Evolutionary conservation across 2,797 vertebrate species (phyloP).

Genomic region (Sebastes goodei): DNA sequence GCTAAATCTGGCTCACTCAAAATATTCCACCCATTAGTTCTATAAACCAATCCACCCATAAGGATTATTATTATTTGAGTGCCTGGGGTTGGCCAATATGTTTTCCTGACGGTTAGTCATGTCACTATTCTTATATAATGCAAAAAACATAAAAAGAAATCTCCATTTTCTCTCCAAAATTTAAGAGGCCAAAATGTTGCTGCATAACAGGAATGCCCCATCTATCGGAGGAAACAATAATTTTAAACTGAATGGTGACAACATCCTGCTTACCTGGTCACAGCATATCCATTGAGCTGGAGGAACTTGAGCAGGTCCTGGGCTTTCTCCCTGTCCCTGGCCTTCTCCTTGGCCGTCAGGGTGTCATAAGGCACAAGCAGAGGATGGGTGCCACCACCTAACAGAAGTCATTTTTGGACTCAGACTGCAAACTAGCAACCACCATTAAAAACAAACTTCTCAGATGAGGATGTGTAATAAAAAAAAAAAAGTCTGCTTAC

Average conservation of each 20-base stretch:
- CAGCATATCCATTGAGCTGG: constrained; percentile 93
- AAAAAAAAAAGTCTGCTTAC: constrained; percentile 56
- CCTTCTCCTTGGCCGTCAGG: constrained; percentile 95
- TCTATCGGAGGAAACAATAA: background rate
- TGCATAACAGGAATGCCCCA: background rate
- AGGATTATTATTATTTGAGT: too few relatives aligned
- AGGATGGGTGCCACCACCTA: constrained; percentile 93
- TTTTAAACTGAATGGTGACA: background rate
- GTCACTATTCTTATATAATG: background rate
- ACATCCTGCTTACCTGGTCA: constrained; percentile 83
- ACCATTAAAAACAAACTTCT: background rate
- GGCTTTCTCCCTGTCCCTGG: constrained; percentile 93
- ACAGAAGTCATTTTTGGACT: background rate
- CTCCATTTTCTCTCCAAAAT: background rate
- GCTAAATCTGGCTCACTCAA: too few relatives aligned
- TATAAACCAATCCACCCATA: too few relatives aligned
- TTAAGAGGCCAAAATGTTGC: background rate
- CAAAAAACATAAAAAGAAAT: background rate
- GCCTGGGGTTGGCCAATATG: too few relatives aligned
- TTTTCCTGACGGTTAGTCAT: too few relatives aligned
- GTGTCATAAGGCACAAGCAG: constrained; percentile 96
- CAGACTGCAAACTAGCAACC: background rate
- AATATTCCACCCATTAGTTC: too few relatives aligned
- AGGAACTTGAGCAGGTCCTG: constrained; percentile 95
- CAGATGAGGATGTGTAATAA: background rate